phyloP scores from a whole-genome alignment of 2,888 invertebrate species.

The Sarcophaga subvicina region DNA sequence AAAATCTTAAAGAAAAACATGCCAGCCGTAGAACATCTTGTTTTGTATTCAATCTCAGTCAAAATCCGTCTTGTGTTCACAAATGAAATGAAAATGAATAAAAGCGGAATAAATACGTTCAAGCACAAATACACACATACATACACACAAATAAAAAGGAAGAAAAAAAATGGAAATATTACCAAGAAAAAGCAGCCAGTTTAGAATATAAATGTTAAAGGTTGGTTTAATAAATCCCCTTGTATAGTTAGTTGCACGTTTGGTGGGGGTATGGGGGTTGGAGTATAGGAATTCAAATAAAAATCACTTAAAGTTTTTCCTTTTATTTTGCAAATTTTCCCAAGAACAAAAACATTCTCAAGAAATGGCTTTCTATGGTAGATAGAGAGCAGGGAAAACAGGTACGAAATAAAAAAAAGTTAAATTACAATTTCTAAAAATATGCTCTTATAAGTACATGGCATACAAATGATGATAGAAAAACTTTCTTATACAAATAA shows the following conservation, averaged over 20 bases:
- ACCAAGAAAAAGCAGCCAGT: constrained; percentile 28
- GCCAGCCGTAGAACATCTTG: constrained; percentile 20
- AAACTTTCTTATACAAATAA: constrained; percentile 51
- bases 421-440: constrained; percentile 62
- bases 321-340: constrained; percentile 31
- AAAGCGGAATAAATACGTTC: neutral
- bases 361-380: neutral
- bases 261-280: neutral
- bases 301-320: constrained; percentile 59
- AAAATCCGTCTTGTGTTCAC: constrained; percentile 44
- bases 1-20: constrained; percentile 11
- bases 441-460: constrained; percentile 47
- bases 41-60: constrained; percentile 49
- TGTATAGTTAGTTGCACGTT: neutral
- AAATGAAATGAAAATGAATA: constrained; percentile 33
- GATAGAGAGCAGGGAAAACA: neutral
- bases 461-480: constrained; percentile 58
- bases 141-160: neutral
- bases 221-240: constrained; percentile 61
- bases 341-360: constrained; percentile 30
- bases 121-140: neutral
- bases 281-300: constrained; percentile 46
- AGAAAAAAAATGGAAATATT: neutral
- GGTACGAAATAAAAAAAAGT: constrained; percentile 40
- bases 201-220: constrained; percentile 62